phyloP scores from a whole-genome alignment of 1,140 invertebrate genomes.

The Temnothorax longispinosus region DNA sequence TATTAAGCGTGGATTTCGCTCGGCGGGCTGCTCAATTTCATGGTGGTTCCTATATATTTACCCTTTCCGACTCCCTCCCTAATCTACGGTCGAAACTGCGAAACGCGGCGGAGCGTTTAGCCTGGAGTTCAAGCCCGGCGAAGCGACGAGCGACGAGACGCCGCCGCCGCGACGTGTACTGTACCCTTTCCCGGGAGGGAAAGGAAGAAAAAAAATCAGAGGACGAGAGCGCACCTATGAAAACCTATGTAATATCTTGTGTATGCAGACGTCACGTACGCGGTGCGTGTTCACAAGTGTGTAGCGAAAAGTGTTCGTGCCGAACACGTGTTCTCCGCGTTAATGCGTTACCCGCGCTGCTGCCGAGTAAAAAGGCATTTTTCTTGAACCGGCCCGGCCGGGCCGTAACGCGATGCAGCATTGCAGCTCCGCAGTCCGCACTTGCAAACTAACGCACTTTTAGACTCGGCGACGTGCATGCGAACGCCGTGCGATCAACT shows the following conservation, averaged over 20 bases:
- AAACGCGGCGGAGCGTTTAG: not conserved
- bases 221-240: constrained; percentile 32
- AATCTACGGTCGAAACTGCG: constrained; percentile 33
- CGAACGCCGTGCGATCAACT: not conserved
- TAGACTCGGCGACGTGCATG: not conserved
- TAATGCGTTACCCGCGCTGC: constrained; percentile 66
- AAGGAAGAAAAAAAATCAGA: constrained; percentile 57
- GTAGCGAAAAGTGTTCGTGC: constrained; percentile 75
- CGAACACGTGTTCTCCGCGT: constrained; percentile 75
- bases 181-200: no score
- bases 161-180: not conserved
- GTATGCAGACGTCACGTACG: constrained; percentile 78
- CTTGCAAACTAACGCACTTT: constrained; percentile 24
- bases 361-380: constrained; percentile 64
- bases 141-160: not conserved
- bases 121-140: not conserved
- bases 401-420: constrained; percentile 59
- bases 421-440: not conserved
- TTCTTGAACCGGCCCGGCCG: constrained; percentile 29
- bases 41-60: constrained; percentile 4
- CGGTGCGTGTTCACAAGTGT: constrained; percentile 77
- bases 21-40: constrained; percentile 40
- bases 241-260: constrained; percentile 65
- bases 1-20: constrained; percentile 32
- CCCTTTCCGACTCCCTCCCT: not conserved